These are phyloP conservation scores for Molorchus minor DNA, from an alignment of 2,888 invertebrate species.

Conservation along the genomic window DNA sequence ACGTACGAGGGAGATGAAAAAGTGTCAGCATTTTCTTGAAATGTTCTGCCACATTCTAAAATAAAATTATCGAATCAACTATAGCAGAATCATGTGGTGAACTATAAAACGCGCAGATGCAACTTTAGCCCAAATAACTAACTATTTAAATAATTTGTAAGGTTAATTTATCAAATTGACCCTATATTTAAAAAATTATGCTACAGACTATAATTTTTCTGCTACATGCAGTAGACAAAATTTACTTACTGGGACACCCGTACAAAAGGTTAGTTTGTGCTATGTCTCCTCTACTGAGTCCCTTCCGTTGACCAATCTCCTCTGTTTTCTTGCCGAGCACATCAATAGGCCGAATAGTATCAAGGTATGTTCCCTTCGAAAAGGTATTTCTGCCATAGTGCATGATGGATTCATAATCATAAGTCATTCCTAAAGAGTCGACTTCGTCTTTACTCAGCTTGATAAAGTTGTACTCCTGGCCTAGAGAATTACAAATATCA, in stretches of 20 bases:
- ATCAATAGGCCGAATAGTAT: conserved; percentile 89
- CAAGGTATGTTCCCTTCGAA: conserved; percentile 92
- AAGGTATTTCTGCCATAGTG: conserved; percentile 99
- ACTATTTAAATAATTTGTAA: too few relatives aligned
- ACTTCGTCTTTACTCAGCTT: conserved; percentile 97
- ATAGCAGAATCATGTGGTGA: too few relatives aligned
- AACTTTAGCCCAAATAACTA: too few relatives aligned
- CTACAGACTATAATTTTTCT: too few relatives aligned
- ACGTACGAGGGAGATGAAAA: conserved; percentile 74
- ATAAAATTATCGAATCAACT: too few relatives aligned
- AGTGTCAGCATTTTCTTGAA: conserved; percentile 85
- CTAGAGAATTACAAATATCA: conserved; percentile 64
- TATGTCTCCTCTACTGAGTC: conserved; percentile 94
- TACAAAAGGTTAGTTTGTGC: conserved; percentile 96
- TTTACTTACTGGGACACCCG: conserved; percentile 93
- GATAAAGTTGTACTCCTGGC: conserved; percentile 99
- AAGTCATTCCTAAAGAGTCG: conserved; percentile 94
- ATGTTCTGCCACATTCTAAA: conserved; percentile 89
- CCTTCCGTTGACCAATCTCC: conserved; percentile 95
- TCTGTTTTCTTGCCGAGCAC: conserved; percentile 85
- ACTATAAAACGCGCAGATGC: too few relatives aligned
- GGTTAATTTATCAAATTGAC: too few relatives aligned
- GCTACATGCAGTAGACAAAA: too few relatives aligned
- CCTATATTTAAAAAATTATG: too few relatives aligned
- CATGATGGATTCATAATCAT: conserved; percentile 99